Conservation (phyloP, 1,140 invertebrate genomes). For the Ridgeia piscesae region DNA sequence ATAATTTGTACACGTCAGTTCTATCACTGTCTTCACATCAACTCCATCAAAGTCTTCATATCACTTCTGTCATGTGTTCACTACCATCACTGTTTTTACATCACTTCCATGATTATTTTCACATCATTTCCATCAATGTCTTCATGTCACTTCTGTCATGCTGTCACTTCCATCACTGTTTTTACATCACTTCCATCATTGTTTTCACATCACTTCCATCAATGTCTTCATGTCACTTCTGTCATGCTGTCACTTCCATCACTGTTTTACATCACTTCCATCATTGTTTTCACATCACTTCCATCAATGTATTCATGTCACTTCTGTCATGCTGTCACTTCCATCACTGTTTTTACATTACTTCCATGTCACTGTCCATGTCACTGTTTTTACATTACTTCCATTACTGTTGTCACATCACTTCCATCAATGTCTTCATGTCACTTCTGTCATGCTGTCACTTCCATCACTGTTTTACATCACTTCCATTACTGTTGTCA, state of each 20-base stretch:
- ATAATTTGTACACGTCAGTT: no score
- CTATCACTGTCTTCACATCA: no score
- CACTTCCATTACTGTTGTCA: background rate
- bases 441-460: background rate
- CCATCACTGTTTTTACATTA: background rate
- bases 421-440: background rate
- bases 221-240: no score
- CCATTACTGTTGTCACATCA: background rate
- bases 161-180: background rate
- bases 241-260: no score
- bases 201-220: no score
- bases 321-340: background rate
- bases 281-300: background rate
- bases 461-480: background rate
- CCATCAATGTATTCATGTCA: background rate
- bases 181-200: no score
- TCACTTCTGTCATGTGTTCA: no score
- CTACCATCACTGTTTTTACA: background rate
- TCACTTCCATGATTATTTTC: background rate
- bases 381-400: background rate
- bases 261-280: background rate
- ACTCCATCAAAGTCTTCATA: no score
- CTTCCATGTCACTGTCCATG: background rate
- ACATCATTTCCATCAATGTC: no score
- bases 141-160: no score